Evolutionary conservation across 2,888 invertebrate genomes (phyloP), one percentile per base, ranked within the genome.

Genomic region (Synergus japonicus): DNA sequence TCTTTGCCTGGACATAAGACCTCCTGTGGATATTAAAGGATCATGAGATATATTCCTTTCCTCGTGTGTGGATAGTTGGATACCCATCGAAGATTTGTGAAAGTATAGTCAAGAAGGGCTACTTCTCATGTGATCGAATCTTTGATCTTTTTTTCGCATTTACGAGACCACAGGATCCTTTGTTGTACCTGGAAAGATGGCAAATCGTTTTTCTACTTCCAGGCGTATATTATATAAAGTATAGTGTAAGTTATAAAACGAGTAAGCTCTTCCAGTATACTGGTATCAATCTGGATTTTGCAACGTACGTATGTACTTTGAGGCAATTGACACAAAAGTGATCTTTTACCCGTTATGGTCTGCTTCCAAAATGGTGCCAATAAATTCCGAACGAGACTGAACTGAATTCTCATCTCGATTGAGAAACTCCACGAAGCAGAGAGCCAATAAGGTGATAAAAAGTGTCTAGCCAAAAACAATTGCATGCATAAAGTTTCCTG

Each of bases 11-110:
- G 54, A 58, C 49, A 73, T 73, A 54, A 54, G 73, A 73, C 73
- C 73, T 49, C 73, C 73, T 58, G 73, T 73, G 73, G 73, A 54
- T 73, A 73, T 49, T 73, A 73, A 69, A 73, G 54, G 37, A 29
- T 54, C 73, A 73, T 73, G 73, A 73, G 12, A 73, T 73, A 73
- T 54, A 73, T 66, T 66, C 44, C 18, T 18, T 66, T 66, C 66
- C 65, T 44, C 43, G 66, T 49, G 63, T 29, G 29, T 29, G 63
- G 63, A 63, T 29, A 29, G 58, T 58, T 18, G 37, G 69, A 69
- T 49, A 46, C 29, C 46, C 43, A 22, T 46, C 7, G 22, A 44
- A 15, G 41, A 73, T 54, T 54, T 22, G 54, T 54, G 29, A 63
- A 63, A 63, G 7, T 63, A 63, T 63, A 29, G 22, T 63, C 22